phyloP scores from a whole-genome alignment of 2,113 vertebrate genomes.

The Ailuropoda melanoleuca region DNA sequence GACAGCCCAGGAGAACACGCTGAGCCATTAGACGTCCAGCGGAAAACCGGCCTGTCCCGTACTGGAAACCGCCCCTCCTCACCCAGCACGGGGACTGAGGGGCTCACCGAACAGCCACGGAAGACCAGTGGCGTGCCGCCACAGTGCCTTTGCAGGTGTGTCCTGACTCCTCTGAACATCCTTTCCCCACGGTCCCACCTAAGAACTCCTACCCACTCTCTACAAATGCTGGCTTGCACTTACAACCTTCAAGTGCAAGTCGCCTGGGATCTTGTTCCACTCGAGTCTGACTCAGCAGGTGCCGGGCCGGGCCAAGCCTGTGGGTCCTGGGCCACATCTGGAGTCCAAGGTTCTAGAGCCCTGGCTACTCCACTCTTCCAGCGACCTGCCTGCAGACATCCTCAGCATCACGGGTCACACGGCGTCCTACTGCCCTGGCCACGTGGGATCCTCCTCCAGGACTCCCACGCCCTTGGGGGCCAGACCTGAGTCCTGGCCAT shows the following conservation, averaged over 20 bases:
- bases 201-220: neutral
- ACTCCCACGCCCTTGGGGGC: neutral
- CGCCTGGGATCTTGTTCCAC: neutral
- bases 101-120: neutral
- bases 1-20: accelerated
- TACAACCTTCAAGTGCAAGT: accelerated
- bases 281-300: neutral
- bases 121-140: neutral
- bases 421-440: accelerated
- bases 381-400: too few relatives aligned
- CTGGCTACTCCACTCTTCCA: too few relatives aligned
- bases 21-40: neutral
- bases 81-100: accelerated
- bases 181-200: too few relatives aligned
- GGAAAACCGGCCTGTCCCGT: neutral
- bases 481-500: accelerated
- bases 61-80: neutral
- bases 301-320: accelerated
- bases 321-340: neutral
- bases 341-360: neutral
- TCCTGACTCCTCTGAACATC: neutral
- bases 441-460: neutral
- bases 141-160: neutral
- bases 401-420: too few relatives aligned
- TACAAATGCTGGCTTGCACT: neutral